These are phyloP conservation scores for Echinometra lucunter DNA, from an alignment of 53 echinoderm and acorn worm genomes.

Conservation along the genomic window DNA sequence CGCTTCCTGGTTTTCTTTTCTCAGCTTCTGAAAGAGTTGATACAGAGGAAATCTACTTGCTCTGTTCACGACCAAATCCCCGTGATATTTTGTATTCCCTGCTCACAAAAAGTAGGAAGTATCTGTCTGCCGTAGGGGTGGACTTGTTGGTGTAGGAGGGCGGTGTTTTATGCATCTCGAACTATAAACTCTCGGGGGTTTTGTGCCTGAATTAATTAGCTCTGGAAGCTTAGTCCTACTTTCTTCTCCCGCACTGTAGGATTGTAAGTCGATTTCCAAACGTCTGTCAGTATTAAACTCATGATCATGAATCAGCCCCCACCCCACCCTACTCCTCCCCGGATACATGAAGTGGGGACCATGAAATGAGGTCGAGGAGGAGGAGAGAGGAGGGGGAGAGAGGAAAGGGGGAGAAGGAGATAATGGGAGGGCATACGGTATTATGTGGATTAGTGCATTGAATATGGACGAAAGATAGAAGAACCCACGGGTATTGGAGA, in stretches of 20 bases:
- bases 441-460: not conserved
- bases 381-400: no score
- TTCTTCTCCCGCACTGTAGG: not conserved
- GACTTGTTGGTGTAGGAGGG: slow-evolving; percentile 10
- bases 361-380: slow-evolving; percentile 31
- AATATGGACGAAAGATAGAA: not conserved
- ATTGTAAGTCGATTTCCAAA: slow-evolving; percentile 42
- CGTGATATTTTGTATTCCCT: not conserved
- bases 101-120: not conserved
- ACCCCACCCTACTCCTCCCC: not conserved
- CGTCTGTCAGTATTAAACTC: slow-evolving; percentile 40
- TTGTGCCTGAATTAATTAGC: slow-evolving; percentile 53
- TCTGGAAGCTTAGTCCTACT: slow-evolving; percentile 36
- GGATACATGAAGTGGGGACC: not conserved
- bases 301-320: not conserved
- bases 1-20: not conserved
- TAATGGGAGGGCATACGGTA: not conserved
- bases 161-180: slow-evolving; percentile 23
- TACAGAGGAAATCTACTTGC: not conserved
- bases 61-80: not conserved
- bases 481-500: not conserved
- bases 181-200: slow-evolving; percentile 24
- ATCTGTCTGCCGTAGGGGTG: not conserved
- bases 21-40: not conserved
- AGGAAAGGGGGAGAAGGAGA: not conserved